Base-by-base conservation (phyloP, 2,888 invertebrate genomes). In the Frankliniella fusca region DNA sequence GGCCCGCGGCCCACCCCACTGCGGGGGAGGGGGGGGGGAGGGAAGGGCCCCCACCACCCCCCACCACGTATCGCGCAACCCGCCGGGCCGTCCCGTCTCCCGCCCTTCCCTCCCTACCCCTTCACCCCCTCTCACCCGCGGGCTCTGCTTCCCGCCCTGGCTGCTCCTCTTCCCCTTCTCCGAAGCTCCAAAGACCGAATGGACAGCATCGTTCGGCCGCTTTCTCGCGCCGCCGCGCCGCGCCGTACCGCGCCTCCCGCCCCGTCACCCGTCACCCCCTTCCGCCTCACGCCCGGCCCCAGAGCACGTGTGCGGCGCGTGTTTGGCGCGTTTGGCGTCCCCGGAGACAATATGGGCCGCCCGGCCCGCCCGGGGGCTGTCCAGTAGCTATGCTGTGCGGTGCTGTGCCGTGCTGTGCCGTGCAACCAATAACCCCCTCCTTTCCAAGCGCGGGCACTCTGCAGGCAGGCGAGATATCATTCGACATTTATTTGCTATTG, bases 21-120 rank as follows among this genome's bases (percentile, higher is more conserved):
- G 8, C 23, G 70, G 70, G 70, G 70, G 23, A 9, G 70, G 23
- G n/a, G 70, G 70, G n/a, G 10, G 11, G n/a, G 27, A 27, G 70
- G 70, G 70, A 12, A 27, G 27, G 70, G 70, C 70, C 23, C 70
- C 70, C 79, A 23, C 48, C 70, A 20, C 48, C 49, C 28, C 49
- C 48, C 81, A 48, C 10, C 48, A 50, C 12, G 48, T 81, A 48
- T 11, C 18, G 28, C 10, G 81, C 38, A 38, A 38, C 38, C 38
- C 84, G 12, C 83, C 83, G 79, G 84, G 84, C 15, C 83, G 83
- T 80, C 70, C 81, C 83, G 80, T 48, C 49, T 49, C 83, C 84
- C 80, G 81, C 83, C 15, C 84, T 83, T 54, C 80, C 83, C 80
- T 84, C 81, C 83, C 81, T 48, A 49, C 82, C 48, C n/a, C n/a